These are phyloP conservation scores for Dione juno DNA, from an alignment of 2,888 invertebrate genomes.

Conservation along the genomic window DNA sequence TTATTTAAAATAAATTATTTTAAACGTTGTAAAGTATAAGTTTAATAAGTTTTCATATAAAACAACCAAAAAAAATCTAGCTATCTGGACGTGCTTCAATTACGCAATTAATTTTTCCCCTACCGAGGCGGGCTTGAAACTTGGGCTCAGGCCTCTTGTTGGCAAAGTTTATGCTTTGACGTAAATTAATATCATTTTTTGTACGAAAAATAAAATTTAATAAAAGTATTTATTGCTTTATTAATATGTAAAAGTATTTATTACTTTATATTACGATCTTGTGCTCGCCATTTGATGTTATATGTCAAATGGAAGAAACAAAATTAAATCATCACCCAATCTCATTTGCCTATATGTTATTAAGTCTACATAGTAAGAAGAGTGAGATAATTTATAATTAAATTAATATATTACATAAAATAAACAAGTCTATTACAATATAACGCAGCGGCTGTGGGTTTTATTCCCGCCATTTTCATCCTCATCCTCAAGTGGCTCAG, in stretches of 20 bases:
- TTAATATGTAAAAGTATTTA: background rate
- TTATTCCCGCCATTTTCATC: background rate
- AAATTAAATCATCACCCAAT: too few species aligned
- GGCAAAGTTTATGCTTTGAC: constrained; percentile 27
- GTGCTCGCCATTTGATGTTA: background rate
- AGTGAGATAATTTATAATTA: background rate
- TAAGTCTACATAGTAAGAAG: too few species aligned
- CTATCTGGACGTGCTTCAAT: constrained; percentile 23
- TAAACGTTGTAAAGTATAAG: background rate
- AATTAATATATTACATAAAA: background rate
- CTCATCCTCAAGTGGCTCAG: too few species aligned
- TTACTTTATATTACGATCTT: too few species aligned
- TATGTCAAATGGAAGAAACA: too few species aligned
- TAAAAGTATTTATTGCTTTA: constrained; percentile 4
- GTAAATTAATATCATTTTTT: constrained; percentile 26
- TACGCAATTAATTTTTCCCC: constrained; percentile 27
- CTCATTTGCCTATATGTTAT: too few species aligned
- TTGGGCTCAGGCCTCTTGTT: constrained; percentile 13
- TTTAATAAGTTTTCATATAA: constrained; percentile 5
- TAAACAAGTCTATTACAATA: too few species aligned
- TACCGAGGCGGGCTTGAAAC: constrained; percentile 24
- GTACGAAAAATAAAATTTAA: background rate
- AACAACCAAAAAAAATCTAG: constrained; percentile 15
- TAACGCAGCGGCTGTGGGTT: too few species aligned
- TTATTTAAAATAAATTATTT: background rate